Base-by-base conservation (phyloP, 1,140 invertebrate species). In the Drosophila lacteicornis region DNA sequence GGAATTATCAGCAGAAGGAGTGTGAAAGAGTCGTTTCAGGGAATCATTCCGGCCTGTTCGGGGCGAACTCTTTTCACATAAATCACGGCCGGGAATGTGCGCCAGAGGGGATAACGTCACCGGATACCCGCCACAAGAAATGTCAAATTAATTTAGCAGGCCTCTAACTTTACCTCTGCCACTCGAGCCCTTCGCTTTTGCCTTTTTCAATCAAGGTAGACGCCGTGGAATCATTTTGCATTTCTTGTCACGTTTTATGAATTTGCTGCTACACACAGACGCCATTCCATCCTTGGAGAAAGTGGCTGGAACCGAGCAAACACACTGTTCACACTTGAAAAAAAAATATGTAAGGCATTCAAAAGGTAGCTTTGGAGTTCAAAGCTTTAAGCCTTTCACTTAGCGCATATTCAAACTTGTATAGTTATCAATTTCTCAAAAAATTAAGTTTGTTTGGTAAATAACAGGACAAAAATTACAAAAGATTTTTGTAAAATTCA, bases 161-260 rank as follows among this genome's bases (percentile, higher is more conserved):
- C 61, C 60, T 67, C 73, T 75, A 79, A 76, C 70, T 74, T 60
- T 90, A 53, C 67, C 57, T 50, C 60, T 61, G 47, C 46, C 66
- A 82, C 78, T 71, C 65, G 65, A 76, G 65, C 55, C 61, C 55
- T 67, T 67, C 70, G 51, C 70, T 69, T 85, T 76, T 68, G 69
- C 81, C 76, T 79, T 90, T 88, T 90, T 90, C 85, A 88, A 88
- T 88, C 81, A 88, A 88, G 85, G 81, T 85, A 84, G 70, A 60
- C 45, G 55, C 49, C 30, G 53, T 57, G 58, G 53, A 45, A 68
- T 58, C 68, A 46, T 59, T 88, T 84, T 79, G 73, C 69, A 71
- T 84, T 88, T 88, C 78, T 62, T 85, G 85, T 88, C 85, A 88
- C 85, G 85, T 88, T 90, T 88, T 85, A 79, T 85, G 85, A 88